Evolutionary conservation across 2,113 vertebrate species (phyloP).

Genomic region (Nothoprocta pentlandii): DNA sequence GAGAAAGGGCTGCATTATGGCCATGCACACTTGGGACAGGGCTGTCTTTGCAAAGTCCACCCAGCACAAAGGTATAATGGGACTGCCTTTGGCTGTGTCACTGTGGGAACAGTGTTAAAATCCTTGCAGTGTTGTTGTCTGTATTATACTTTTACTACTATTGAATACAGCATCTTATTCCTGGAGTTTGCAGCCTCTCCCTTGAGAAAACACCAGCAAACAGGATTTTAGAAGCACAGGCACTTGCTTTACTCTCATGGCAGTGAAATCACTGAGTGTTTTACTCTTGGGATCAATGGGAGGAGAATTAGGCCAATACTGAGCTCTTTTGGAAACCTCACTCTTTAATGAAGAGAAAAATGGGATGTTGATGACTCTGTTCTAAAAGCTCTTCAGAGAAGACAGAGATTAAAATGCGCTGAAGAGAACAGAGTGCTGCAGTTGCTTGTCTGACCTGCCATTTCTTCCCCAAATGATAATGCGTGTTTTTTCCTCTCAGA

Average conservation of each 20-base stretch:
- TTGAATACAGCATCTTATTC: background rate
- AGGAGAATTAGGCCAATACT: background rate
- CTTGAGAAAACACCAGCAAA: background rate
- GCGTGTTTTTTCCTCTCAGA: background rate
- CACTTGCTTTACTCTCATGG: conserved; percentile 13
- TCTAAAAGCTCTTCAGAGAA: conserved; percentile 35
- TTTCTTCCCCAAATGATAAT: background rate
- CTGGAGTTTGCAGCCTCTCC: background rate
- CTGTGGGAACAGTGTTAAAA: background rate
- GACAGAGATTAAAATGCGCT: background rate
- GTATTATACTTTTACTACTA: background rate
- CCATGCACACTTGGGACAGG: background rate
- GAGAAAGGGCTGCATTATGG: background rate
- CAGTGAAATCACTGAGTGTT: background rate
- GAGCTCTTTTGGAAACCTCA: background rate
- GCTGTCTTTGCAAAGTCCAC: background rate
- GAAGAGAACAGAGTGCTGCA: background rate
- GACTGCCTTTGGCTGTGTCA: background rate
- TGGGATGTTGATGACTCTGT: background rate
- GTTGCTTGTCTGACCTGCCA: background rate
- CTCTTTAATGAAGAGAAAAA: conserved; percentile 1
- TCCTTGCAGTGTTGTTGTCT: background rate
- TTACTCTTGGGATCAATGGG: conserved; percentile 13
- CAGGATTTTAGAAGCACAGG: conserved; percentile 1
- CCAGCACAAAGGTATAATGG: background rate